A percentile compares a stretch with the other conserved stretches of the same genome.
Evolutionary conservation across 2,888 invertebrate genomes (phyloP).

Genomic region (Phaedon cochleariae): DNA sequence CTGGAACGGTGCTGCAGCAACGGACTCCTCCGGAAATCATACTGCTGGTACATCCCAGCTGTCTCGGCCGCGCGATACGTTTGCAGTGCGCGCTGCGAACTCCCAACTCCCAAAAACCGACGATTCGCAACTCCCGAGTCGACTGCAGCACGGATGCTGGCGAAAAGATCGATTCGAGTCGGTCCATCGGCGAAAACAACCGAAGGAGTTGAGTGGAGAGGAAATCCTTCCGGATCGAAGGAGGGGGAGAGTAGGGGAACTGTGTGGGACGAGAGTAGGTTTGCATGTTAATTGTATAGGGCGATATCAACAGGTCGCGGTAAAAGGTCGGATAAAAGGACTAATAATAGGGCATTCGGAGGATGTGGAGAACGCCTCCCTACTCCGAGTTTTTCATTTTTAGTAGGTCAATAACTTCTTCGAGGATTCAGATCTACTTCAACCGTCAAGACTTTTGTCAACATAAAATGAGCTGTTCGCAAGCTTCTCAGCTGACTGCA

Average conservation of each 20-base stretch:
- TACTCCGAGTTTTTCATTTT: not conserved
- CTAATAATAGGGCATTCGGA: not conserved
- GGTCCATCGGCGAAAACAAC: conserved; percentile 2
- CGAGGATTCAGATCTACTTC: too few species aligned
- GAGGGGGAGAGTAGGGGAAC: not conserved
- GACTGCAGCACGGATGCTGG: conserved; percentile 36
- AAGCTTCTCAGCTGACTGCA: too few species aligned
- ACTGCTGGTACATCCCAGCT: conserved; percentile 43
- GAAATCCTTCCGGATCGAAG: not conserved
- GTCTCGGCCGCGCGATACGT: conserved; percentile 3
- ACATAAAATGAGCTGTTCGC: not conserved
- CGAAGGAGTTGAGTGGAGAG: conserved; percentile 10
- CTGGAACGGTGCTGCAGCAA: conserved; percentile 30
- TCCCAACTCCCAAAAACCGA: conserved; percentile 21
- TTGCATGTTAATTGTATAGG: conserved; percentile 2
- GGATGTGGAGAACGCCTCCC: not conserved
- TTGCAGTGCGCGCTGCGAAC: conserved; percentile 1
- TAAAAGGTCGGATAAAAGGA: not conserved
- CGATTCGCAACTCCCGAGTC: conserved; percentile 28
- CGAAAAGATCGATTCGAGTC: conserved; percentile 15
- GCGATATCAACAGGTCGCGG: conserved; percentile 16
- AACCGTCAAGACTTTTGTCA: too few species aligned
- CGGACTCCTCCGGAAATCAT: conserved; percentile 42
- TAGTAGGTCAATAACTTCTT: not conserved
- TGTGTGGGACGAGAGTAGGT: not conserved